A percentile compares a stretch with the other conserved stretches of the same genome.
phyloP scores from a whole-genome alignment of 2,113 vertebrate species.

The Phalacrocorax aristotelis region DNA sequence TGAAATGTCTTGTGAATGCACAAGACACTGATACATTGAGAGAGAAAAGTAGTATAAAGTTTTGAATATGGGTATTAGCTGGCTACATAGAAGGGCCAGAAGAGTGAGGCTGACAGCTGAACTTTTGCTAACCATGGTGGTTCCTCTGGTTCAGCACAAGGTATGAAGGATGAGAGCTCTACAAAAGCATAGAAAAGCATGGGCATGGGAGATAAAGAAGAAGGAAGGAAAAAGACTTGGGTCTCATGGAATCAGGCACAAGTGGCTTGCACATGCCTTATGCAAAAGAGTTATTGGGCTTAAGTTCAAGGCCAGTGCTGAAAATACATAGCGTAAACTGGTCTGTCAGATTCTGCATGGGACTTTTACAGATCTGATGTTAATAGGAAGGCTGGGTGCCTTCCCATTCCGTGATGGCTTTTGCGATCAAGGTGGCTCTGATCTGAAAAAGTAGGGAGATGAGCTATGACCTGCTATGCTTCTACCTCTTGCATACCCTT shows the following conservation, averaged over 20 bases:
- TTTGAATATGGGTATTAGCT: neutral
- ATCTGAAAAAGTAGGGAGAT: neutral
- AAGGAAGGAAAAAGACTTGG: neutral
- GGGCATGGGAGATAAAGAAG: neutral
- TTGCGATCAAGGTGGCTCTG: neutral
- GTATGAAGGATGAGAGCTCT: neutral
- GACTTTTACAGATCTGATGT: neutral
- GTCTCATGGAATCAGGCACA: neutral
- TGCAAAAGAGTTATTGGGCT: rapidly evolving
- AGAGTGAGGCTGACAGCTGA: neutral
- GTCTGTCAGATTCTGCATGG: neutral
- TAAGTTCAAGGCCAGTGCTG: neutral
- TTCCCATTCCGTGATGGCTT: neutral
- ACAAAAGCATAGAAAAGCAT: neutral
- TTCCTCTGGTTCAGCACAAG: neutral
- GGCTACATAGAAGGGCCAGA: neutral
- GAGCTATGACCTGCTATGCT: neutral
- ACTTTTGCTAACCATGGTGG: rapidly evolving
- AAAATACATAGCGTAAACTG: neutral
- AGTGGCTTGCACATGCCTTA: neutral
- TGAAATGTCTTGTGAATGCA: neutral
- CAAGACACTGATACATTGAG: neutral
- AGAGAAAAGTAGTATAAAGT: neutral
- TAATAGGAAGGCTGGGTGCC: neutral
- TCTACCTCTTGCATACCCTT: neutral